Evolutionary conservation across 1,140 invertebrate genomes (phyloP), one percentile per base, ranked within the genome.

Genomic region (Sycophaga agraensis): DNA sequence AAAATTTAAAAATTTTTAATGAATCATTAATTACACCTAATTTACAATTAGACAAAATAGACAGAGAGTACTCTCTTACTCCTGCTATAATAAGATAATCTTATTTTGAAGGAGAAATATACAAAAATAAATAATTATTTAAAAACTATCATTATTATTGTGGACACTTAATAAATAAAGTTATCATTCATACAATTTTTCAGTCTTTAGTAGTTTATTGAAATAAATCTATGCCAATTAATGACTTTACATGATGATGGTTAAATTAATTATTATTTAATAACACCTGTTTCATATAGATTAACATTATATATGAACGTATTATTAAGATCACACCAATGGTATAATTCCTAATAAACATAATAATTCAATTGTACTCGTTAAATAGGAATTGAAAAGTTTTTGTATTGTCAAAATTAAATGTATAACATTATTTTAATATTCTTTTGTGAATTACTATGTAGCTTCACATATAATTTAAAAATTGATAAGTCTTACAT

Each of bases 1-100:
- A 66, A 12, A 48, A 65, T 22, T 42, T 75, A 51, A 67, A 45
- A 48, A 54, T 63, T 46, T 61, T 66, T 40, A 70, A 70, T 56
- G 35, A 61, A 12, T 43, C 31, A 3, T 19, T 54, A 21, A 51
- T 51, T 28, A 49, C 16, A 51, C 49, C 35, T 21, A 63, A 63
- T 14, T 42, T 51, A 22, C 22, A 24, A 53, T 40, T 22, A 26
- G 35, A 53, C 16, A 53, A 40, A 39, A 17, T 45, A 64, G n/a
- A 24, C 51, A 50, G 8, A 59, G 14, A 59, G 49, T 72, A 40
- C 28, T 22, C 24, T 53, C 1, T n/a, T 26, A 19, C 35, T 24
- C 34, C 50, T 17, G 21, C n/a, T 17, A 54, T 28, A 19, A 54
- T 54, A 54, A 42, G 28, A 28, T 54, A 28, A 42, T 54, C 0